Base-by-base conservation (phyloP, 2,113 vertebrate species). In the Papio anubis region DNA sequence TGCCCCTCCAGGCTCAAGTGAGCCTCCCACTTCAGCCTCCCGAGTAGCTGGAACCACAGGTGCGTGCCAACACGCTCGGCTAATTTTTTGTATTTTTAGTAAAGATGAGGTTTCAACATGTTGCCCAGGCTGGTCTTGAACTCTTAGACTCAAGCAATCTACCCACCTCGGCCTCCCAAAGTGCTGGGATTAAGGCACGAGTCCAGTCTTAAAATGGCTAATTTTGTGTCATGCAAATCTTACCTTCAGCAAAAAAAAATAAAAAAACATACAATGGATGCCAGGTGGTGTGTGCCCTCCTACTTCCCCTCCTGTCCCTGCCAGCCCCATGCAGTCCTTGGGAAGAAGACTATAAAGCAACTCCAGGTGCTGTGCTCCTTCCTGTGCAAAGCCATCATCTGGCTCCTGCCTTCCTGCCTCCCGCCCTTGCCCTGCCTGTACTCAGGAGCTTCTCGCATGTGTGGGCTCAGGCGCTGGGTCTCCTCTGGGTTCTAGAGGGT, bases 361-460 rank as follows among this genome's bases (percentile, higher is more conserved):
- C 20, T 50, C n/a, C 27, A 6, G 8, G 6, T 1, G 45, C 12
- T n/a, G 6, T 0, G 45, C 12, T n/a, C 14, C 40, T 78, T 76
- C 35, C 16, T 12, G 27, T n/a, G 38, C 82, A 16, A 10, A 84
- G 82, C 75, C 27, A 48, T 68, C 80, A 17, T 61, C 73, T 27
- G 12, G 64, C 59, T 85, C 43, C 52, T 32, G 57, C 66, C 45
- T 30, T 20, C 6, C 8, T 6, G 10, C 6, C 30, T 21, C 75
- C 16, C 0, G 10, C 18, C 21, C 21, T 43, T 0, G 10, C 18
- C 21, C 21, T 43, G 35, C 38, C 0, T 2, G 0, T 0, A 16
- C 61, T 30, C 43, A 17, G 23, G 32, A n/a, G 17, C n/a, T 21
- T 8, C 43, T 90, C 70, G 45, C 6, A 8, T 0, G 16, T 43